Conservation (phyloP, 2,888 invertebrate genomes). For the Heliconius cydno region DNA sequence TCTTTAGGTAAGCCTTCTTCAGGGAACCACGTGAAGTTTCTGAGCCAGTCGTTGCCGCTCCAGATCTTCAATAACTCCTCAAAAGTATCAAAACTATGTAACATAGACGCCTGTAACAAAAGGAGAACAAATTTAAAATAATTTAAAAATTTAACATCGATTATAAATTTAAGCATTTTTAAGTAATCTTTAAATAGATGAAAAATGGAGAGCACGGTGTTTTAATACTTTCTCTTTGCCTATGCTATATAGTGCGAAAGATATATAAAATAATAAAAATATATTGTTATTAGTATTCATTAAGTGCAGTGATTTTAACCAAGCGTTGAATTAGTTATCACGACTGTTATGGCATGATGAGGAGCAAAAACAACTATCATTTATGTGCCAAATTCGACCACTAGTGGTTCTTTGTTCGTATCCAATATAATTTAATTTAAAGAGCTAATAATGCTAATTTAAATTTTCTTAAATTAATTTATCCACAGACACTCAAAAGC, state of each 20-base stretch:
- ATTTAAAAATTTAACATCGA: neutral
- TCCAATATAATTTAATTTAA: constrained; percentile 28
- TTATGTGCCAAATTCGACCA: constrained; percentile 7
- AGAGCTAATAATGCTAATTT: neutral
- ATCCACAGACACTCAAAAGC: constrained; percentile 40
- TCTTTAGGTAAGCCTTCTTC: constrained; percentile 66
- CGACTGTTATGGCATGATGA: constrained; percentile 7
- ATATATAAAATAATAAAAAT: too few species aligned
- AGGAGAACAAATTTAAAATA: neutral
- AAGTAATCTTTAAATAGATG: neutral
- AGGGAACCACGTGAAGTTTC: constrained; percentile 63
- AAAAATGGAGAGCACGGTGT: neutral
- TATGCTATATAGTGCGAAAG: neutral
- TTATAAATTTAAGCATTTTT: neutral
- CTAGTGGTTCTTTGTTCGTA: neutral
- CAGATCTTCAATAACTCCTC: constrained; percentile 59
- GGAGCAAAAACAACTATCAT: neutral
- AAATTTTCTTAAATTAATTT: constrained; percentile 32
- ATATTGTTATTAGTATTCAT: too few species aligned
- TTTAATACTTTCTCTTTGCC: neutral
- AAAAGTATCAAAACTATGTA: constrained; percentile 63
- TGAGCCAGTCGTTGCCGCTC: constrained; percentile 66
- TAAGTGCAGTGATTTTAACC: too few species aligned
- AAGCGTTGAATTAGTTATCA: neutral
- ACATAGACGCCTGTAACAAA: constrained; percentile 70